A percentile compares a stretch with the other conserved stretches of the same genome.
Evolutionary conservation across 2,113 vertebrate genomes (phyloP).

Genomic region (Lycocorax pyrrhopterus): DNA sequence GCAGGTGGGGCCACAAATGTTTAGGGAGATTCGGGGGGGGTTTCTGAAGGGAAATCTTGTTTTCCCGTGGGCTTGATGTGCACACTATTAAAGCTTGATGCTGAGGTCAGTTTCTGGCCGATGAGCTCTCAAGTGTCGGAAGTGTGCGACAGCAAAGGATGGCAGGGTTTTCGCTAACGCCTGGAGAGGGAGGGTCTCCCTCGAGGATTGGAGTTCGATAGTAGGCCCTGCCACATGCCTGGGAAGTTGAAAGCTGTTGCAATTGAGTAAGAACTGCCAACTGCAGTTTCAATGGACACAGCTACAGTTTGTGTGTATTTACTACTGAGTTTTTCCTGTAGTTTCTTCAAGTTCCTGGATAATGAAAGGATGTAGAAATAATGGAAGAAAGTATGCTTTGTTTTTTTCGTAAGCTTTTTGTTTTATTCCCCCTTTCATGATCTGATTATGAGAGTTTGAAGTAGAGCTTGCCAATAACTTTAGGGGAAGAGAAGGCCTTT

Average conservation of each 20-base stretch:
- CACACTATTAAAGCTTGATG: conserved; percentile 90
- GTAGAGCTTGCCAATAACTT: neutral
- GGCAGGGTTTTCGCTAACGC: conserved; percentile 81
- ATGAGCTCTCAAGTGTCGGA: conserved; percentile 87
- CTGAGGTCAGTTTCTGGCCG: conserved; percentile 63
- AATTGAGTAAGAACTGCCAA: accelerated
- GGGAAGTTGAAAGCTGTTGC: neutral
- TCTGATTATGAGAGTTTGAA: neutral
- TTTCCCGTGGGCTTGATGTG: neutral
- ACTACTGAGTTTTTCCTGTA: neutral
- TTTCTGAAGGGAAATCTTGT: neutral
- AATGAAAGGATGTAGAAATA: neutral
- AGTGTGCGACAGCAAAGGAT: conserved; percentile 83
- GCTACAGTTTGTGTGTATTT: neutral
- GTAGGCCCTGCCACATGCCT: conserved; percentile 83
- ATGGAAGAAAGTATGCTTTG: neutral
- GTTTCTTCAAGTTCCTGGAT: neutral
- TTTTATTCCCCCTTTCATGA: neutral
- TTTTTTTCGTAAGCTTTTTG: neutral
- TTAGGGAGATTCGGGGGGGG: neutral
- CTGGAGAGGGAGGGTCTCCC: conserved; percentile 69
- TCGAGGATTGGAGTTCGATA: conserved; percentile 85
- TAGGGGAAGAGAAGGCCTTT: accelerated
- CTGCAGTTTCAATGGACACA: accelerated
- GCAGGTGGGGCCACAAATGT: neutral